These are phyloP conservation scores for Emydocephalus ijimae DNA, from an alignment of 2,113 vertebrate genomes.

Conservation along the genomic window DNA sequence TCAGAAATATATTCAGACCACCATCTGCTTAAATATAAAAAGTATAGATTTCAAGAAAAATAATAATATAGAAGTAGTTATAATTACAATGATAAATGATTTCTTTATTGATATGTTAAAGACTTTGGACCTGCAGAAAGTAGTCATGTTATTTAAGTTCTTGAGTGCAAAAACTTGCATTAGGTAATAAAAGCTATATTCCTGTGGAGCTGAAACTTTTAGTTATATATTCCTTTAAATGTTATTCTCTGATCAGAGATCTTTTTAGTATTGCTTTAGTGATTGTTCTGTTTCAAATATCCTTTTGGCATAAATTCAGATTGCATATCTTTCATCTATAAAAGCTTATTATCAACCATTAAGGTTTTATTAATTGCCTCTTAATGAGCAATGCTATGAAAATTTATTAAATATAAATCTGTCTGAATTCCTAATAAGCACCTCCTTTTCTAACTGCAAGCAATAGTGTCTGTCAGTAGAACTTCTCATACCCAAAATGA, in stretches of 20 bases:
- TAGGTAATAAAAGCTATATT: background rate
- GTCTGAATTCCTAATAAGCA: background rate
- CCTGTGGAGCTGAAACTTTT: background rate
- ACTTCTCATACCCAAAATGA: background rate
- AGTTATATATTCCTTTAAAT: background rate
- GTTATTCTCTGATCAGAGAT: background rate
- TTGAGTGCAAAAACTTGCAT: background rate
- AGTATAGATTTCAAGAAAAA: background rate
- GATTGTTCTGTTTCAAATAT: background rate
- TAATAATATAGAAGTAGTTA: background rate
- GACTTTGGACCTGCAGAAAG: background rate
- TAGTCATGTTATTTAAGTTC: background rate
- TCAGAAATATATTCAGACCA: background rate
- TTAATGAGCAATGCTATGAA: background rate
- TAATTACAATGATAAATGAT: background rate
- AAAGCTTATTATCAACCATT: background rate
- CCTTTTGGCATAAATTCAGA: background rate
- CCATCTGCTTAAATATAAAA: background rate
- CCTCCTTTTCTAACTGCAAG: background rate
- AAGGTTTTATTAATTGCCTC: background rate
- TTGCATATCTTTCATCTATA: background rate
- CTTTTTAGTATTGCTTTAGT: background rate
- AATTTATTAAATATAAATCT: background rate
- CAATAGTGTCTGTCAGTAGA: background rate
- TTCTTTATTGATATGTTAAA: background rate